phyloP scores from a whole-genome alignment of 2,113 vertebrate species.

The Chascanopsetta lugubris region DNA sequence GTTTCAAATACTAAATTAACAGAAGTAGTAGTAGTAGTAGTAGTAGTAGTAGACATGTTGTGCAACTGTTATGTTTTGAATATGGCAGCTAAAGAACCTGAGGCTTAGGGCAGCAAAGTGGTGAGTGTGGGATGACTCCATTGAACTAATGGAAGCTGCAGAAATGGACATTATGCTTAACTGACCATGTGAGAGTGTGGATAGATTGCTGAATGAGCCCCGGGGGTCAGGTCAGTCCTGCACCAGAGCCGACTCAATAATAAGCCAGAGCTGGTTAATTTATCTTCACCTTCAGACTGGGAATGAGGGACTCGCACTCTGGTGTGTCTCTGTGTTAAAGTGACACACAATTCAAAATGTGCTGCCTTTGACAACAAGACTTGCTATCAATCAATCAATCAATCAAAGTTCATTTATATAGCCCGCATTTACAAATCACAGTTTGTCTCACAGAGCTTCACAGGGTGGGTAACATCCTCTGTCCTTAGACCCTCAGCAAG shows the following conservation, averaged over 20 bases:
- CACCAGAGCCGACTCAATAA: not conserved
- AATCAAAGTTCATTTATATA: not conserved
- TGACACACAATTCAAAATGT: not conserved
- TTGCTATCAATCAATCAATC: not conserved
- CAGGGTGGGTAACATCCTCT: no score
- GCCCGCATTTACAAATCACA: no score
- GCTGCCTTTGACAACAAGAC: not conserved
- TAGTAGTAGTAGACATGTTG: not conserved
- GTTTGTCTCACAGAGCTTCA: no score
- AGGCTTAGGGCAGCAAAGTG: not conserved
- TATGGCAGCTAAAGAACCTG: not conserved
- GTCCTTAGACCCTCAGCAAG: no score
- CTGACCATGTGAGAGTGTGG: not conserved
- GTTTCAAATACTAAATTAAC: no score
- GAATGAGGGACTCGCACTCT: no score
- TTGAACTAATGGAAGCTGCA: not conserved
- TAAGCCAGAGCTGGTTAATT: not conserved
- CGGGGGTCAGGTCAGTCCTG: not conserved
- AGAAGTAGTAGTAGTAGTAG: no score
- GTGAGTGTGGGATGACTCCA: not conserved
- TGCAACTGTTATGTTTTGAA: not conserved
- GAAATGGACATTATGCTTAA: not conserved
- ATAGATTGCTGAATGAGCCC: not conserved
- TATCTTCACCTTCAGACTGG: not conserved
- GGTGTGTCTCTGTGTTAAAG: not conserved